A percentile compares a stretch with the other conserved stretches of the same genome.
phyloP scores from a whole-genome alignment of 2,797 vertebrate genomes.

The Silurus aristotelis region DNA sequence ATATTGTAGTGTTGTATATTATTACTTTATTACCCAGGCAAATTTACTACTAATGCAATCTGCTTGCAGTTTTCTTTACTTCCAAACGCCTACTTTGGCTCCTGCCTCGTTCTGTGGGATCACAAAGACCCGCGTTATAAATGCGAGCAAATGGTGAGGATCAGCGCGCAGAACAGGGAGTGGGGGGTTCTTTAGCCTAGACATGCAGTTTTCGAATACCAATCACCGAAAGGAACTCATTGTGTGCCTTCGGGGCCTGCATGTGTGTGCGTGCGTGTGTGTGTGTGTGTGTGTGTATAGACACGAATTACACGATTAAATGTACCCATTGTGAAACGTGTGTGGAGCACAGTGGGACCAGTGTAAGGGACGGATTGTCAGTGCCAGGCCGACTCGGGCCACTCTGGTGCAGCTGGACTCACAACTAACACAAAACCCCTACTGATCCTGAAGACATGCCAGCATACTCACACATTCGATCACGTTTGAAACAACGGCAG shows the following conservation, averaged over 20 bases:
- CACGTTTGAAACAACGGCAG: no score
- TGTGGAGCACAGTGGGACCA: constrained; percentile 78
- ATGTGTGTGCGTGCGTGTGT: constrained; percentile 41
- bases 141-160: constrained; percentile 34
- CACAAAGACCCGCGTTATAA: constrained; percentile 48
- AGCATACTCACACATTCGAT: constrained; percentile 20
- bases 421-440: constrained; percentile 36
- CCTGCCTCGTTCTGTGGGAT: not conserved
- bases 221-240: constrained; percentile 57
- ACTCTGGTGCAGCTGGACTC: constrained; percentile 83
- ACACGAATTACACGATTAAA: constrained; percentile 46
- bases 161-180: constrained; percentile 39
- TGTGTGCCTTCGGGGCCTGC: constrained; percentile 54
- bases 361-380: constrained; percentile 83
- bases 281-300: constrained; percentile 52
- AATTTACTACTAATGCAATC: not conserved
- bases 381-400: constrained; percentile 85
- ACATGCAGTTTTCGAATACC: constrained; percentile 59
- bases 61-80: not conserved
- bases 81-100: not conserved
- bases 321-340: constrained; percentile 72
- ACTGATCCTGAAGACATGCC: constrained; percentile 30
- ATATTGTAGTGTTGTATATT: not conserved
- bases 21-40: not conserved
- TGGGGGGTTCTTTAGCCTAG: constrained; percentile 46